Evolutionary conservation across 2,113 vertebrate genomes (phyloP), one percentile per base, ranked within the genome.

Genomic region (Rana temporaria): DNA sequence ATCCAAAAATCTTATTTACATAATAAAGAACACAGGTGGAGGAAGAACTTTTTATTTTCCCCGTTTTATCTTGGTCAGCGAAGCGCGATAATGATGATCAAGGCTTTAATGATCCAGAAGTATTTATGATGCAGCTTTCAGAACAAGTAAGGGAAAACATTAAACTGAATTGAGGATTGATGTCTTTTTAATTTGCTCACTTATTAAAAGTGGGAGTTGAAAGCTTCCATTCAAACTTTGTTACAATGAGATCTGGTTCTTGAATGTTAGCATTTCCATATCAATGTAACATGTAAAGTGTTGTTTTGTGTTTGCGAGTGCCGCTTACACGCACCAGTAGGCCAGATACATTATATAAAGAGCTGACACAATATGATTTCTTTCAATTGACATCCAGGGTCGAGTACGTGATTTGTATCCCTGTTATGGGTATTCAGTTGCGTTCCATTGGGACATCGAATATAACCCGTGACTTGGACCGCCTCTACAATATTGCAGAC

Each of bases 261-360:
- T 71, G 68, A 81, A 81, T 71, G 79, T 81, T 81, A 81, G 16
- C 63, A 81, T 81, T 81, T 81, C 60, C 69, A 81, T 81, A 72
- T 63, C 32, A 81, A 81, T 81, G 24, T 26, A 24, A 20, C n/a
- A 24, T 63, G 60, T 24, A 24, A 24, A 20, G 15, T 63, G 20
- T 74, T 60, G 55, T 74, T 74, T 38, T 1, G 16, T 20, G 26
- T 32, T 59, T 60, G 56, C 32, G 15, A 59, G 59, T 74, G 57
- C 38, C 19, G 24, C 12, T 24, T 63, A 63, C 20, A 63, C 24
- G 24, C 60, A 63, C 11, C 24, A 14, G 20, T 48, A 48, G 9
- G 42, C 42, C 42, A 48, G 42, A 48, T 48, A 48, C 42, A 48
- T 48, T 48, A 9, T 48, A 48, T 11, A 48, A 38, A 12, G 42